Percentiles rank a stretch among this genome's conserved stretches.
These are phyloP conservation scores for Conus ventricosus DNA, from an alignment of 1,140 invertebrate species.

Conservation along the genomic window DNA sequence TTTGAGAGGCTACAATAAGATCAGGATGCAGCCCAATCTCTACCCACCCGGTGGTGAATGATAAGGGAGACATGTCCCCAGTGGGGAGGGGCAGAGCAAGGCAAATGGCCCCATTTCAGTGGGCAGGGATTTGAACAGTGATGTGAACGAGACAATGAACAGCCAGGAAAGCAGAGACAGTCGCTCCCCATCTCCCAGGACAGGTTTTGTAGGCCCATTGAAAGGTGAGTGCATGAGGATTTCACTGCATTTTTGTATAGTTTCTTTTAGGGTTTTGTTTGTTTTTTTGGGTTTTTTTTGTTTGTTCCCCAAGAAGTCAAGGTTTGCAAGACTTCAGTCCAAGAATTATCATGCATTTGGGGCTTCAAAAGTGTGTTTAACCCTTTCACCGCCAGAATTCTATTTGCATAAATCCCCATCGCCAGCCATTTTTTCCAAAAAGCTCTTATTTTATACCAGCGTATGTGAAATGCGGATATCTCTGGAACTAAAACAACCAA, in stretches of 20 bases:
- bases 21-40: not conserved
- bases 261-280: not conserved
- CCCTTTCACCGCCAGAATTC: too few relatives aligned
- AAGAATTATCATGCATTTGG: too few relatives aligned
- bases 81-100: not conserved
- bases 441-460: too few relatives aligned
- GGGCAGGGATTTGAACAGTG: constrained; percentile 22
- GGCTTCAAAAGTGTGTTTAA: too few relatives aligned
- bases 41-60: not conserved
- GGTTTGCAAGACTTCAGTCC: too few relatives aligned
- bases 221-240: constrained; percentile 55
- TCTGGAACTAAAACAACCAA: too few relatives aligned
- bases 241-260: not conserved
- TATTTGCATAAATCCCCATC: too few relatives aligned
- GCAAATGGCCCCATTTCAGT: too few relatives aligned
- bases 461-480: too few relatives aligned
- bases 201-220: constrained; percentile 62
- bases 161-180: constrained; percentile 33
- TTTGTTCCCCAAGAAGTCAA: too few relatives aligned
- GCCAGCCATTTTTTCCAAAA: too few relatives aligned
- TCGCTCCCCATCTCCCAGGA: constrained; percentile 55
- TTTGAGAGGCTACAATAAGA: not conserved
- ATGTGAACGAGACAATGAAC: constrained; percentile 64
- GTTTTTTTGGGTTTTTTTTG: too few relatives aligned
- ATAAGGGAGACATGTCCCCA: constrained; percentile 9